phyloP scores from a whole-genome alignment of 30 jellyfish, hydroid and myxozoan genomes.

The Turritopsis rubra region DNA sequence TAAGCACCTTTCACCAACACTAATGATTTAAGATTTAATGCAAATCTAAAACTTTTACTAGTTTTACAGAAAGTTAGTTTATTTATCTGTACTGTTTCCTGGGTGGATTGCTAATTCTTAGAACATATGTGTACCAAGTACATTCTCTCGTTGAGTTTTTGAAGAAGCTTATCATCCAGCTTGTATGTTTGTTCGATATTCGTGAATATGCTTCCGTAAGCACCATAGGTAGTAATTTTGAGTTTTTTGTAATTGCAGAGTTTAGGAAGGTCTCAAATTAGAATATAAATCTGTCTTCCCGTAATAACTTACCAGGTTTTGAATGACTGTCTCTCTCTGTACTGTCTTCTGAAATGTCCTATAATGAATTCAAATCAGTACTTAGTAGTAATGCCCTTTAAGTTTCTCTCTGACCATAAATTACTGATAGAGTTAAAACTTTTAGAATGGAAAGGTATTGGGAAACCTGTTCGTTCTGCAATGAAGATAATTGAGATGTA shows the following conservation, averaged over 20 bases:
- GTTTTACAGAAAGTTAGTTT: too few relatives aligned
- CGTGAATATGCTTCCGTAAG: slow-evolving; percentile 53
- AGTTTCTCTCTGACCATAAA: too few relatives aligned
- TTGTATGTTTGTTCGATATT: slow-evolving; percentile 74
- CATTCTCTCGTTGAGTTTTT: slow-evolving; percentile 88
- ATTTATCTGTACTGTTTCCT: too few relatives aligned
- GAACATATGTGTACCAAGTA: slow-evolving; percentile 56
- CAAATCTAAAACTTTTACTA: too few relatives aligned
- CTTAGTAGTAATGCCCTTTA: too few relatives aligned
- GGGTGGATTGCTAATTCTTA: too few relatives aligned
- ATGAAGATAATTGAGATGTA: neutral
- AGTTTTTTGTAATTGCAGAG: slow-evolving; percentile 53
- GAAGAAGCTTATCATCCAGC: slow-evolving; percentile 72
- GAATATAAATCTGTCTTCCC: too few relatives aligned
- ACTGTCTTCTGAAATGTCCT: neutral
- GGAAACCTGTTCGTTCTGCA: neutral
- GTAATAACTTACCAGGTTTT: neutral
- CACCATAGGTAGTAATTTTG: slow-evolving; percentile 52
- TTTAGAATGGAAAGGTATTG: neutral
- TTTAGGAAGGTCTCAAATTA: slow-evolving; percentile 60
- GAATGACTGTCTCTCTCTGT: neutral
- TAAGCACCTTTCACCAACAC: too few relatives aligned
- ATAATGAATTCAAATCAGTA: neutral
- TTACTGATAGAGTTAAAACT: too few relatives aligned
- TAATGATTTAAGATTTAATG: too few relatives aligned